These are phyloP conservation scores for Oryctes rhinoceros DNA, from an alignment of 1,140 invertebrate genomes.

Conservation along the genomic window DNA sequence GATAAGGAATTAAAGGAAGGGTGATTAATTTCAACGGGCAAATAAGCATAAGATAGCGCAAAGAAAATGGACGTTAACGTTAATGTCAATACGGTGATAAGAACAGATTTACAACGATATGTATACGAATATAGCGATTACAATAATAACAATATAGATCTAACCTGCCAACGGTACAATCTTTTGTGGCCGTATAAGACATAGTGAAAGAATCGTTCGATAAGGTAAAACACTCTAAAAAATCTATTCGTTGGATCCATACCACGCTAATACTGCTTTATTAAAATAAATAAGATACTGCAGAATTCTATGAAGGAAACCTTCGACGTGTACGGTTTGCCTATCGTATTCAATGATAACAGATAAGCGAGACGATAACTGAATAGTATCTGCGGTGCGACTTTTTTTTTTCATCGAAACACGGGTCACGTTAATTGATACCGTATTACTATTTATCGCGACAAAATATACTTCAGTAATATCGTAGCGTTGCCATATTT, in stretches of 20 bases:
- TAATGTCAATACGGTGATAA: neutral
- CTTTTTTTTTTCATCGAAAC: neutral
- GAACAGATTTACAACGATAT: too few species aligned
- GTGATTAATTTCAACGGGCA: neutral
- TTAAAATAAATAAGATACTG: neutral
- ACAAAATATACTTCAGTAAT: too few species aligned
- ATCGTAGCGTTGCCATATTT: too few species aligned
- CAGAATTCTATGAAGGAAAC: neutral
- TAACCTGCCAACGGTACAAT: conserved; percentile 38
- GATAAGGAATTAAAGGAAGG: too few species aligned
- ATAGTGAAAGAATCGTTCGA: conserved; percentile 42
- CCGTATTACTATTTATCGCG: too few species aligned
- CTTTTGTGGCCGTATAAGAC: conserved; percentile 37
- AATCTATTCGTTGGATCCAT: conserved; percentile 26
- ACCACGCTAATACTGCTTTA: neutral
- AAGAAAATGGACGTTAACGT: conserved; percentile 3
- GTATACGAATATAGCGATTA: too few species aligned
- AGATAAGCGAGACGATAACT: neutral
- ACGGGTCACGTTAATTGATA: too few species aligned
- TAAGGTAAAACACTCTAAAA: conserved; percentile 29
- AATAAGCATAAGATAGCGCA: neutral
- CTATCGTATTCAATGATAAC: neutral
- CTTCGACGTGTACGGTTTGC: neutral
- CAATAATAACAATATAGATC: neutral
- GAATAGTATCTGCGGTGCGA: neutral